phyloP scores from a whole-genome alignment of 1,140 invertebrate genomes.

The Bombus pascuorum region DNA sequence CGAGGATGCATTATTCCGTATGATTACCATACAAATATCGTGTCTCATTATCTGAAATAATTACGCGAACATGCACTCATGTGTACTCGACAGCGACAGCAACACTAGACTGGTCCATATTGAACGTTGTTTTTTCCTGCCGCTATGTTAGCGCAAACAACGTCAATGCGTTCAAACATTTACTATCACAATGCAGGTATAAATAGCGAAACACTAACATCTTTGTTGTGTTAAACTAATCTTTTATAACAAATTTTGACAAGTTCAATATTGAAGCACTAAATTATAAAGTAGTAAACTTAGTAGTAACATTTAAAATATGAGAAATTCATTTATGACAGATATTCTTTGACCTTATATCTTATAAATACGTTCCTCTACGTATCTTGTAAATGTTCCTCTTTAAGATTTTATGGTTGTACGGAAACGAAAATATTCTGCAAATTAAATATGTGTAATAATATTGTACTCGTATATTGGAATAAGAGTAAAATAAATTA shows the following conservation, averaged over 20 bases:
- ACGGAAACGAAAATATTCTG: neutral
- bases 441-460: neutral
- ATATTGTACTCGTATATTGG: neutral
- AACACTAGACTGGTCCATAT: neutral
- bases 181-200: neutral
- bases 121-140: too few species aligned
- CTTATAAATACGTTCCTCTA: too few species aligned
- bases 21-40: neutral
- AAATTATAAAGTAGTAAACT: too few species aligned
- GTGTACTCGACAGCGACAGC: neutral
- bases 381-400: too few species aligned
- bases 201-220: too few species aligned
- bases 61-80: neutral
- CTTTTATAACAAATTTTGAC: too few species aligned
- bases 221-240: too few species aligned
- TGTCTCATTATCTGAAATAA: conserved; percentile 23
- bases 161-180: neutral
- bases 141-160: neutral
- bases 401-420: too few species aligned
- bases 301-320: too few species aligned
- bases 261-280: too few species aligned
- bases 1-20: neutral
- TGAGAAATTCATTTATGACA: too few species aligned
- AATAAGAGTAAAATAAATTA: neutral
- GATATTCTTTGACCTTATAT: too few species aligned